Evolutionary conservation across 2,888 invertebrate genomes (phyloP), one percentile per base, ranked within the genome.

Genomic region (Pterostichus madidus): DNA sequence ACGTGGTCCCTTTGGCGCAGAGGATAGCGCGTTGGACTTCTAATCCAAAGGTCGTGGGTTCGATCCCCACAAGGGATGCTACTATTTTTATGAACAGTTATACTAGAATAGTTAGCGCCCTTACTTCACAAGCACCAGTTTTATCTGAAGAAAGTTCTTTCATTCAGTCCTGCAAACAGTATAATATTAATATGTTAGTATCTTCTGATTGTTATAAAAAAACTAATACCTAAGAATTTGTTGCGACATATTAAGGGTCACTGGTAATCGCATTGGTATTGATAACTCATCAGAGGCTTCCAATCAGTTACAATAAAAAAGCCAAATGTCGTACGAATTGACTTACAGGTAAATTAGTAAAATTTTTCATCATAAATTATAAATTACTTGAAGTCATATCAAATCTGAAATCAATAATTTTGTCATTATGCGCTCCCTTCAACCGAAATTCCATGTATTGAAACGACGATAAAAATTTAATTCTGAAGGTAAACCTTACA

Each of bases 21-120:
- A 93, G 95, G 95, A 94, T 94, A 95, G 94, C 95, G 94, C 94
- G 94, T 95, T 95, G 95, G 95, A 95, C 95, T 95, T 95, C 95
- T 95, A 95, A 95, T 95, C 95, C 95, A 95, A 95, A 95, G 95
- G 94, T 94, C 95, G 94, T 94, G 94, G 94, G 94, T 95, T 94
- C 94, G 94, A 94, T 94, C 94, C 94, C 94, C 94, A 93, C 94
- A 93, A 94, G 94, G 94, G 94, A 94, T 94, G 94, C 7, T 8
- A 7, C 7, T 39, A 39, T 39, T 39, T 39, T 39, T 7, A 39
- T 7, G 8, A 39, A 8, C 5, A 7, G 3, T 8, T 5, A 7
- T 24, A 24, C 24, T 24, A 24, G 24, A 24, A 24, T 24, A 24
- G 2, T 24, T 1, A 24, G 1, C 24, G 3, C 3, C 24, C 24